Percentiles rank a stretch among this genome's conserved stretches.
Evolutionary conservation across 2,888 invertebrate species (phyloP).

Genomic region (Sinotaia quadrata): DNA sequence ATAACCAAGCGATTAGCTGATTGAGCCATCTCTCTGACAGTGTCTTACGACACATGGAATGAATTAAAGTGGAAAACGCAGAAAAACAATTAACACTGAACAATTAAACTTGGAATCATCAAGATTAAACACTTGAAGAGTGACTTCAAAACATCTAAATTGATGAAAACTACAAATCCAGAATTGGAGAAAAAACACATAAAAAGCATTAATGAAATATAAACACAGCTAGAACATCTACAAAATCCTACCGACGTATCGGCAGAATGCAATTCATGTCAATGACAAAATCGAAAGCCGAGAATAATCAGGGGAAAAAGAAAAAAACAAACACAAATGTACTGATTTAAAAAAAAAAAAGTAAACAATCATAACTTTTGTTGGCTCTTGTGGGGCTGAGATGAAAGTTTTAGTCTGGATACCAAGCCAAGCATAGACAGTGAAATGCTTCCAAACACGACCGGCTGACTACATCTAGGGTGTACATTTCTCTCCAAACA

Average conservation of each 20-base stretch:
- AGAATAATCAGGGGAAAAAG: constrained; percentile 15
- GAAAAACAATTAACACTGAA: constrained; percentile 37
- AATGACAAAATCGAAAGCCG: constrained; percentile 29
- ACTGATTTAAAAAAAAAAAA: constrained; percentile 16
- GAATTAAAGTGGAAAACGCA: constrained; percentile 34
- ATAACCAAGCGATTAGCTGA: constrained; percentile 11
- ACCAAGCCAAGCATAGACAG: constrained; percentile 27
- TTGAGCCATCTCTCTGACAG: constrained; percentile 15
- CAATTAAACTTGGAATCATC: constrained; percentile 35
- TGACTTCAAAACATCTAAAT: constrained; percentile 24
- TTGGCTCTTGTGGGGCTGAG: constrained; percentile 12
- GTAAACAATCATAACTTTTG: constrained; percentile 34
- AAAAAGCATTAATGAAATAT: constrained; percentile 19
- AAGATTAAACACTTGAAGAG: constrained; percentile 19
- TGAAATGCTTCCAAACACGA: constrained; percentile 15
- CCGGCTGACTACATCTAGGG: no score
- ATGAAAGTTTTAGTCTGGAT: neutral
- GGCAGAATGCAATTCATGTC: constrained; percentile 12
- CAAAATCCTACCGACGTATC: constrained; percentile 19
- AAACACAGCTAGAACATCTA: constrained; percentile 27
- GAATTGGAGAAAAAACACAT: constrained; percentile 22
- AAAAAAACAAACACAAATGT: constrained; percentile 16
- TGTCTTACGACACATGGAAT: constrained; percentile 32
- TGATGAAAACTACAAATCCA: constrained; percentile 30
- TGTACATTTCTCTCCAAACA: no score